Percentiles rank a stretch among this genome's conserved stretches.
Conservation (phyloP, 2,113 vertebrate genomes). For the Siphamia tubifer region DNA sequence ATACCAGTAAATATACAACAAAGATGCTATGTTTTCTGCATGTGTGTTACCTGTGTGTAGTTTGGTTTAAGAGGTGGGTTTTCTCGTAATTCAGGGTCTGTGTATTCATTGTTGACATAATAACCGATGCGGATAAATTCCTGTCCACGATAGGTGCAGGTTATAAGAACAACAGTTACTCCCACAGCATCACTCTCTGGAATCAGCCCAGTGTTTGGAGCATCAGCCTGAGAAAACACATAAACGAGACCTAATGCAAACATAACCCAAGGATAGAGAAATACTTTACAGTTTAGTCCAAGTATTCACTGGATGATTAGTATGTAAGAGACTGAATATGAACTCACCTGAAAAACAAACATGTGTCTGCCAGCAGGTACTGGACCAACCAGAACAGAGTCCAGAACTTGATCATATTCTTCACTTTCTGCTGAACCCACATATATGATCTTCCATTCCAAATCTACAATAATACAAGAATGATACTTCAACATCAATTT, state of each 20-base stretch:
- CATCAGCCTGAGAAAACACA: conserved; percentile 80
- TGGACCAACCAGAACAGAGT: conserved; percentile 90
- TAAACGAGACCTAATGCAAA: not conserved
- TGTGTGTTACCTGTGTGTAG: conserved; percentile 84
- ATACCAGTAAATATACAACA: too few species aligned
- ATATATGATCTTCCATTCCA: conserved; percentile 94
- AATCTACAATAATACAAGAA: conserved; percentile 69
- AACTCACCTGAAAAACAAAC: conserved; percentile 91
- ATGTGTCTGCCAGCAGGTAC: conserved; percentile 90
- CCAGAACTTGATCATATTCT: conserved; percentile 88
- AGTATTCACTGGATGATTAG: too few species aligned
- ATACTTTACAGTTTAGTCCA: too few species aligned
- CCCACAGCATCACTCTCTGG: conserved; percentile 91
- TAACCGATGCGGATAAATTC: conserved; percentile 93
- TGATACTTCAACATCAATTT: not conserved
- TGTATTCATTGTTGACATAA: conserved; percentile 94
- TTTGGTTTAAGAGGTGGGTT: conserved; percentile 88
- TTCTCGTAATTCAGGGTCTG: conserved; percentile 85
- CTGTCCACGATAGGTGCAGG: conserved; percentile 89
- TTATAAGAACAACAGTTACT: conserved; percentile 90
- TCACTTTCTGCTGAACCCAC: conserved; percentile 92
- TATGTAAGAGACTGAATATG: not conserved
- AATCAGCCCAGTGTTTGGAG: conserved; percentile 86
- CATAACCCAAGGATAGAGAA: too few species aligned
- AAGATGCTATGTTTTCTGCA: too few species aligned